phyloP scores from a whole-genome alignment of 2,888 invertebrate genomes.

The Rhabditoides inermis region DNA sequence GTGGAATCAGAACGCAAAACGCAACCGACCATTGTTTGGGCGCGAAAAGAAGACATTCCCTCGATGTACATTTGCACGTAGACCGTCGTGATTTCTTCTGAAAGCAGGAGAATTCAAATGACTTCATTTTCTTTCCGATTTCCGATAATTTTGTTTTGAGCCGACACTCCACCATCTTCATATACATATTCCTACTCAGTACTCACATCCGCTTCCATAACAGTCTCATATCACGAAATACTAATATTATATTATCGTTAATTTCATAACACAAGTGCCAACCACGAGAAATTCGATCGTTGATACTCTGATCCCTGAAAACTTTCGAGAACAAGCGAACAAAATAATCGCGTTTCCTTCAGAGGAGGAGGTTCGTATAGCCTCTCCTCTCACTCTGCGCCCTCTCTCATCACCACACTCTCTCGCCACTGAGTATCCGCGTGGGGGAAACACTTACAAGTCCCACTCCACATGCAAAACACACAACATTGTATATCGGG shows the following conservation, averaged over 20 bases:
- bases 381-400: too few species aligned
- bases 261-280: neutral
- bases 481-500: too few species aligned
- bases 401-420: too few species aligned
- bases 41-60: constrained; percentile 51
- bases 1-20: too few species aligned
- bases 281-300: too few species aligned
- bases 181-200: neutral
- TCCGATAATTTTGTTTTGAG: neutral
- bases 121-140: neutral
- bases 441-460: too few species aligned
- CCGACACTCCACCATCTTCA: neutral
- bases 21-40: constrained; percentile 48
- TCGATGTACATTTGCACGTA: constrained; percentile 51
- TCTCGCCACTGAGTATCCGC: too few species aligned
- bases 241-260: neutral
- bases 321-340: too few species aligned
- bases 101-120: constrained; percentile 7
- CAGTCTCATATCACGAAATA: neutral
- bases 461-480: too few species aligned
- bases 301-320: too few species aligned
- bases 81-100: constrained; percentile 44
- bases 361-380: too few species aligned
- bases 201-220: neutral
- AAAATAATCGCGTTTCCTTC: too few species aligned